Evolutionary conservation across 2,113 vertebrate species (phyloP), one percentile per base, ranked within the genome.

Genomic region (Planiliza haematocheilus): DNA sequence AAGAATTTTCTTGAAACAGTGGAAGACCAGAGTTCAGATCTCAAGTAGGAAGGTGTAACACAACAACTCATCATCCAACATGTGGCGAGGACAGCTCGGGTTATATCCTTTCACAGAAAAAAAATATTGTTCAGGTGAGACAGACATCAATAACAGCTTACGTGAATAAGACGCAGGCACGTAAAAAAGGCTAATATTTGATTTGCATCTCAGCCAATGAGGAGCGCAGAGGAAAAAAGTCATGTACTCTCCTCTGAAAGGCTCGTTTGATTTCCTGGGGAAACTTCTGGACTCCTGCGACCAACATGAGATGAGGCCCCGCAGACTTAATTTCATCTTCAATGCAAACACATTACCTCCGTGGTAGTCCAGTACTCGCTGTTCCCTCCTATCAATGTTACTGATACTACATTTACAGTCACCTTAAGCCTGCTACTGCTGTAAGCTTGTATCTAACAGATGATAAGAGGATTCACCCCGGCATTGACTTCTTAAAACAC

Each of bases 1-100:
- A 38, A 60, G 70, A 76, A 70, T 89, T 86, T 77, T 80, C 46
- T 36, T 78, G 74, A 82, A 83, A 83, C 83, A 86, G 74, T 83
- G 62, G 48, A 50, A 75, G 37, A 63, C 14, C 61, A 63, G 64
- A 74, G 79, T 81, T 83, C 73, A 80, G 77, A 45, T 67, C 56
- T 62, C 56, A 50, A 62, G 68, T 20, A 42, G 77, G 50, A 56
- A 71, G 64, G 51, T 73, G 36, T 12, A 46, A 70, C 49, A 64
- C 52, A 68, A 72, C 65, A 60, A 86, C 49, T 58, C 42, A 64
- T 87, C 78, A 74, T 74, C 55, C 12, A 18, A 51, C 62, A 11
- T 18, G 55, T 50, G 50, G 48, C n/a, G 17, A 43, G 11, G 66
- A 72, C 55, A 61, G 56, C 21, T 50, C 34, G 12, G 49, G 78